phyloP scores from a whole-genome alignment of 1,140 invertebrate species.

The Drosophila serrata region DNA sequence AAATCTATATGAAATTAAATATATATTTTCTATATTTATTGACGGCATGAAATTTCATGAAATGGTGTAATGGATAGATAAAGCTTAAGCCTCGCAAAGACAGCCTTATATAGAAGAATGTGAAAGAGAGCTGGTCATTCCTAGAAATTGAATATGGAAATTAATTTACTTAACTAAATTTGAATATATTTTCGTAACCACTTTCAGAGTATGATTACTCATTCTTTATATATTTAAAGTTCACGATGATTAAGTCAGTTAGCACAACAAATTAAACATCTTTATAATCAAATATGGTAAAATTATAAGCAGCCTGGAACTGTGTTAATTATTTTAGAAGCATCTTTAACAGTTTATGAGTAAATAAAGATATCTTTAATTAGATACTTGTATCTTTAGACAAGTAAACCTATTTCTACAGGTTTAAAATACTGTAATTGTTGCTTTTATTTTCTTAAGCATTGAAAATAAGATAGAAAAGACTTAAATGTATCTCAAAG shows the following conservation, averaged over 20 bases:
- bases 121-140: slow-evolving; percentile 19
- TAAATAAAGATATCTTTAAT: not conserved
- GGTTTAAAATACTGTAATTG: not conserved
- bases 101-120: slow-evolving; percentile 20
- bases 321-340: not conserved
- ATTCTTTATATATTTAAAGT: not conserved
- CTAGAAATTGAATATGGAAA: slow-evolving; percentile 22
- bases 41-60: slow-evolving; percentile 31
- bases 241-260: slow-evolving; percentile 24
- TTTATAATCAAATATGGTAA: not conserved
- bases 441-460: not conserved
- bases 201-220: slow-evolving; percentile 19
- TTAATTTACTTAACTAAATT: slow-evolving; percentile 10
- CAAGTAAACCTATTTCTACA: not conserved
- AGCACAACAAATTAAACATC: not conserved
- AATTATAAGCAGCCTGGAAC: not conserved
- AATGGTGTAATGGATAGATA: slow-evolving; percentile 34
- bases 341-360: not conserved
- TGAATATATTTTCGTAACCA: slow-evolving; percentile 7
- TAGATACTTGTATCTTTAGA: not conserved
- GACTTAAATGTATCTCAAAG: not conserved
- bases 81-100: slow-evolving; percentile 12
- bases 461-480: not conserved
- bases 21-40: slow-evolving; percentile 37
- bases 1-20: slow-evolving; percentile 30